A percentile compares a stretch with the other conserved stretches of the same genome.
Conservation (phyloP, 2,113 vertebrate species). For the Probosciger aterrimus region DNA sequence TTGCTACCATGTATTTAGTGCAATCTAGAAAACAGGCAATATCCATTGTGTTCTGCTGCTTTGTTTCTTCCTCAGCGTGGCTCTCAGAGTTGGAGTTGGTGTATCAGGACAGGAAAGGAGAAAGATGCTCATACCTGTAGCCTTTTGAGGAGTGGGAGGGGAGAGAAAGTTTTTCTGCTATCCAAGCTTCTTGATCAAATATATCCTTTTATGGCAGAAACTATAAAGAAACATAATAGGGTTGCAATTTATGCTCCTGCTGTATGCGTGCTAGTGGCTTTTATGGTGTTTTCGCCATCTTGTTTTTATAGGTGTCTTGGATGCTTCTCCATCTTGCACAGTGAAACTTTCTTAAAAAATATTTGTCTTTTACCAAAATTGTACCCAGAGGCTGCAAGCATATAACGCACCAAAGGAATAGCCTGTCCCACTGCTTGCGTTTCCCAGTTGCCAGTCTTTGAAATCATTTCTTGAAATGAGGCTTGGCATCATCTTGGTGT, state of each 20-base stretch:
- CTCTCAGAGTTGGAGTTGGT: neutral
- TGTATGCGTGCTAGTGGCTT: rapidly evolving
- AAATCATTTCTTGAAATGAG: neutral
- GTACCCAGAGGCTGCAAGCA: neutral
- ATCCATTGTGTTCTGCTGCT: neutral
- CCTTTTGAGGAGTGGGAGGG: neutral
- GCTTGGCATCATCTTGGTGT: neutral
- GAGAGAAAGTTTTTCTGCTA: neutral
- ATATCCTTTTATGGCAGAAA: neutral
- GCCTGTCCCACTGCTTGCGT: rapidly evolving
- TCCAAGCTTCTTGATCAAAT: neutral
- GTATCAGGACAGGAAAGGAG: too few relatives aligned
- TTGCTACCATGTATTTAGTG: neutral
- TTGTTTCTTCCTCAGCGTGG: neutral
- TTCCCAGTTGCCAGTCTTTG: neutral
- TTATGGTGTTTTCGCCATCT: neutral
- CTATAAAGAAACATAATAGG: neutral
- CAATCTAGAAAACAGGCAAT: neutral
- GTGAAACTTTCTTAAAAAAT: too few relatives aligned
- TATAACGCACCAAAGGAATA: neutral
- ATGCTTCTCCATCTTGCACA: neutral
- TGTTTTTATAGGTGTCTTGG: neutral
- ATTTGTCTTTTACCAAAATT: neutral
- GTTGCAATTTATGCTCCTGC: neutral
- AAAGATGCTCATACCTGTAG: neutral